Base-by-base conservation (phyloP, 2,888 invertebrate species). In the Spodoptera picta region DNA sequence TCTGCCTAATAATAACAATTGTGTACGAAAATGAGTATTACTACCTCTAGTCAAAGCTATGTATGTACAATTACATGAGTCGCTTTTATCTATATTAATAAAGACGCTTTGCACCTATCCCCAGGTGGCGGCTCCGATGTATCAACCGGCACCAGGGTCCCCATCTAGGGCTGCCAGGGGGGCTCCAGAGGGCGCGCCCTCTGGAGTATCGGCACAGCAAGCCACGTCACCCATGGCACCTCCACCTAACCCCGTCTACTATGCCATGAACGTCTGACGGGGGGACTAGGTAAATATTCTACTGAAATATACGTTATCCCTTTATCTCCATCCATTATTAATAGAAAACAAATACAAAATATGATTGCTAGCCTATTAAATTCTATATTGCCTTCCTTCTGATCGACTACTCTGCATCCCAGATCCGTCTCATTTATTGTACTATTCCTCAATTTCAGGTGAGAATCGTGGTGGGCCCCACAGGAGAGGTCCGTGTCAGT, bases 261-360 rank as follows among this genome's bases (percentile, higher is more conserved):
- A 98, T 86, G 97, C 97, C 49, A 97, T 98, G 98, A 98, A 98
- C 86, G 97, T 98, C 92, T 98, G 97, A 97, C 96, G 95, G 85
- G 95, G 96, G 86, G 95, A 95, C 92, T 95, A 95, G 95, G 94
- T 95, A 83, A 79, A 68, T 45, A n/a, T n/a, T 7, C 3, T 41
- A 3, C 10, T 45, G 3, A 44, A 24, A 4, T 44, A 27, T 27
- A 27, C 5, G 27, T 27, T 2, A 27, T 27, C 5, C 1, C 4
- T 27, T 27, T 27, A 27, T 3, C 3, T 27, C 3, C 27, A 0
- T 27, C 4, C 27, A 27, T 27, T 27, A 27, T 3, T 27, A 27
- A 27, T 27, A 27, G 4, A 27, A 27, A 27, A 2, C 4, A 0
- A 27, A 27, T 27, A 5, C 3, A 27, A 27, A 27, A 27, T 3